Evolutionary conservation across 2,888 invertebrate species (phyloP), one percentile per base, ranked within the genome.

Genomic region (Diabrotica balteata): DNA sequence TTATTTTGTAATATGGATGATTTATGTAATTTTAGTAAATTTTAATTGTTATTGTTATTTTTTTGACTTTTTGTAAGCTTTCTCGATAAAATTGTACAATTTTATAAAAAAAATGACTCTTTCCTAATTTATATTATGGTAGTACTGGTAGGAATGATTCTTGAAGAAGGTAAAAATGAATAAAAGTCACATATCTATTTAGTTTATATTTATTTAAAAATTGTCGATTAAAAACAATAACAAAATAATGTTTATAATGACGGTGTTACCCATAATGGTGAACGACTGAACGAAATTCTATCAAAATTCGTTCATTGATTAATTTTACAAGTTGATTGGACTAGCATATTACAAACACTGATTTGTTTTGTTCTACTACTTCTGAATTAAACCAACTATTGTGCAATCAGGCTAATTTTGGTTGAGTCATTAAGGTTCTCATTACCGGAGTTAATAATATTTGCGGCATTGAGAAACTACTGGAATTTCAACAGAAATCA

Each of bases 261-360:
- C 32, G 5, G 73, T 73, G 71, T 70, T 69, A 72, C 54, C 59
- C 52, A 72, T 71, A 58, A 58, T 54, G 61, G 64, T 63, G 51
- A 70, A 72, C 51, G 58, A 71, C 67, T 60, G 17, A 58, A 59
- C 11, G 49, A 69, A 60, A 52, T 68, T 53, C 63, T 54, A 68
- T 59, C 70, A 72, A 68, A 73, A 73, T 74, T 71, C 75, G 76
- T 75, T 72, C 71, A 75, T 68, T 72, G 71, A 69, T 71, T 70
- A 62, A 54, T 63, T 72, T 70, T 70, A 69, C 68, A 68, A 70
- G 72, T 67, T 67, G 68, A 79, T 75, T 78, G 80, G 81, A 81
- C 81, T 81, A 81, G 81, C 75, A 80, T 77, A 78, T 72, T 75
- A 78, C 80, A 80, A 80, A 81, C 81, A 80, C 79, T 79, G 79